Evolutionary conservation across 2,888 invertebrate genomes (phyloP).

Genomic region (Thysanoteuthis rhombus): DNA sequence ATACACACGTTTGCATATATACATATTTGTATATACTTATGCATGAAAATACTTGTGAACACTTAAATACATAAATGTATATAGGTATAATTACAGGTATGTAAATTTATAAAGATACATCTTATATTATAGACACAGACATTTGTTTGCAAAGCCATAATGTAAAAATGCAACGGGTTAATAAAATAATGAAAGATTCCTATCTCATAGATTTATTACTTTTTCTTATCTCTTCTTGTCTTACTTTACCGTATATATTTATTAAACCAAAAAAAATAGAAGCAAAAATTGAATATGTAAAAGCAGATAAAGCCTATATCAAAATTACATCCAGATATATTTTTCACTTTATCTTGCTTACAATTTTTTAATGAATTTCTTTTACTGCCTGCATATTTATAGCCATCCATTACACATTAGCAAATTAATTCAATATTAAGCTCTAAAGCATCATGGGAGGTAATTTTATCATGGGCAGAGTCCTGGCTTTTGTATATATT

Average conservation of each 20-base stretch:
- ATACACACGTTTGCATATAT: background rate
- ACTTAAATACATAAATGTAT: background rate
- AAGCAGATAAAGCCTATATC: background rate
- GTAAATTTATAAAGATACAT: background rate
- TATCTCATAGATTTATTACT: background rate
- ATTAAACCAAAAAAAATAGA: background rate
- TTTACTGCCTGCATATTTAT: background rate
- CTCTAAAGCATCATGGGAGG: background rate
- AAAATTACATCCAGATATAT: background rate
- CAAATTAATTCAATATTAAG: constrained; percentile 12
- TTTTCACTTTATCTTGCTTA: background rate
- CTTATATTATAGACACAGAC: background rate
- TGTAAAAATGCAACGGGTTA: background rate
- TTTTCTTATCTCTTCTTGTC: background rate
- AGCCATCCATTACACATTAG: background rate
- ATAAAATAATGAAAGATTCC: background rate
- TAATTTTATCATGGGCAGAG: background rate
- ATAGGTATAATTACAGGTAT: background rate
- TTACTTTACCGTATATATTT: background rate
- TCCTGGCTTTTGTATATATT: background rate
- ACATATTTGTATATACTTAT: background rate
- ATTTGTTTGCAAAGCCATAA: background rate
- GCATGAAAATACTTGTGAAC: background rate
- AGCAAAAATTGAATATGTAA: background rate
- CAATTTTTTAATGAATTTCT: background rate